These are phyloP conservation scores for Neostethus bicornis DNA, from an alignment of 2,797 vertebrate genomes.

Conservation along the genomic window DNA sequence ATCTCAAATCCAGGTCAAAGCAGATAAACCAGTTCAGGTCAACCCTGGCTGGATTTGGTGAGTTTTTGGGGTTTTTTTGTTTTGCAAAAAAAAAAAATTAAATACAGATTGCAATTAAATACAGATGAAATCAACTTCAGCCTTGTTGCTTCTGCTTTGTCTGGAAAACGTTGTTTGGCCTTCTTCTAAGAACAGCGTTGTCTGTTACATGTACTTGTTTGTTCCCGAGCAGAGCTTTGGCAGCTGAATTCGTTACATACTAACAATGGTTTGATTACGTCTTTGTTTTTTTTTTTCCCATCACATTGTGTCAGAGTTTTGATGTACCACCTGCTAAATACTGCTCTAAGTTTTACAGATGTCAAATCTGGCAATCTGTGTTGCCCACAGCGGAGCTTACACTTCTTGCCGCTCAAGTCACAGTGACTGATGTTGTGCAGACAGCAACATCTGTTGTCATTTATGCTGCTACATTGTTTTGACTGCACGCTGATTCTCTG, in stretches of 20 bases:
- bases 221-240: constrained; percentile 26
- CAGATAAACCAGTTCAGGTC: constrained; percentile 67
- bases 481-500: constrained; percentile 30
- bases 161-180: constrained; percentile 3
- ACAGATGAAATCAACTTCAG: not conserved
- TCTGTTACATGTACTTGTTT: constrained; percentile 10
- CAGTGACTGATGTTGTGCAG: constrained; percentile 43
- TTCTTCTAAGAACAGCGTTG: constrained; percentile 29
- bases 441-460: constrained; percentile 54
- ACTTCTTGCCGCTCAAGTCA: constrained; percentile 40
- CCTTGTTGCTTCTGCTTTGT: constrained; percentile 24
- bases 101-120: too few relatives aligned
- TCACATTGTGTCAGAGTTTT: constrained; percentile 43
- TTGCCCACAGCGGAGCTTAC: constrained; percentile 45
- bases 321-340: constrained; percentile 52
- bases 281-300: constrained; percentile 23
- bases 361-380: constrained; percentile 43
- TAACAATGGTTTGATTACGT: constrained; percentile 46
- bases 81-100: not conserved
- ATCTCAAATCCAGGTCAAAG: constrained; percentile 55
- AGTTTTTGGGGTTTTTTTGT: constrained; percentile 39
- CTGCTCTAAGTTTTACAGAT: constrained; percentile 56
- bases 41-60: constrained; percentile 81
- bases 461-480: constrained; percentile 37
- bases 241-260: constrained; percentile 30